Evolutionary conservation across 2,888 invertebrate species (phyloP), one percentile per base, ranked within the genome.

Genomic region (Tinea pellionella): DNA sequence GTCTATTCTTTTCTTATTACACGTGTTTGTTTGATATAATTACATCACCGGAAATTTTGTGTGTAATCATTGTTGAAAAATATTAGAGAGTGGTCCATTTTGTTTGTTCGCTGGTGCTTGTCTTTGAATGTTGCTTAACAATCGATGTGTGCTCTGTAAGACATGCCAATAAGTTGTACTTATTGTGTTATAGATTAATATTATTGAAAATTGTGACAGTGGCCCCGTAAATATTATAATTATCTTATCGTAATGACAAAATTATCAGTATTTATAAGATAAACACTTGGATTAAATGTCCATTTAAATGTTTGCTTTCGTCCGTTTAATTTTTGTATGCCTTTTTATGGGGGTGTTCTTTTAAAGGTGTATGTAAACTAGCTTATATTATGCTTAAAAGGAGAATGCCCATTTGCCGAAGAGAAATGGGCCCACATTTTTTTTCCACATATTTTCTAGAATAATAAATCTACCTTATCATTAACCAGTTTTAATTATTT

Each of bases 71-170:
- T n/a, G n/a, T n/a, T n/a, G n/a, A n/a, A n/a, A n/a, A n/a, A n/a
- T n/a, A n/a, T n/a, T 24, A 24, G 24, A 3, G 2, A 6, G 2
- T 24, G 6, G 24, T 2, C 9, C 37, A 9, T 6, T 37, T 37
- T 37, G n/a, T 9, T 12, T 37, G 37, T n/a, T n/a, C 37, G 37
- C 37, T 9, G 9, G 37, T 37, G 37, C 9, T 1, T 19, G 2
- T 24, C 55, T 19, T 4, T 55, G 19, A 18, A 18, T 19, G 18
- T 29, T 19, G 55, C 55, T 55, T 67, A 67, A 66, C 66, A 68
- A 69, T 30, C 58, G 77, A 71, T 77, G 70, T 77, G 83, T 80
- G 82, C 86, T 87, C 9, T 78, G 83, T 80, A 84, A 6, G 37
- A 86, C 86, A 85, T n/a, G 86, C 84, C 86, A 60, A 61, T 60